phyloP scores from a whole-genome alignment of 2,797 vertebrate species.

The Trematomus bernacchii region DNA sequence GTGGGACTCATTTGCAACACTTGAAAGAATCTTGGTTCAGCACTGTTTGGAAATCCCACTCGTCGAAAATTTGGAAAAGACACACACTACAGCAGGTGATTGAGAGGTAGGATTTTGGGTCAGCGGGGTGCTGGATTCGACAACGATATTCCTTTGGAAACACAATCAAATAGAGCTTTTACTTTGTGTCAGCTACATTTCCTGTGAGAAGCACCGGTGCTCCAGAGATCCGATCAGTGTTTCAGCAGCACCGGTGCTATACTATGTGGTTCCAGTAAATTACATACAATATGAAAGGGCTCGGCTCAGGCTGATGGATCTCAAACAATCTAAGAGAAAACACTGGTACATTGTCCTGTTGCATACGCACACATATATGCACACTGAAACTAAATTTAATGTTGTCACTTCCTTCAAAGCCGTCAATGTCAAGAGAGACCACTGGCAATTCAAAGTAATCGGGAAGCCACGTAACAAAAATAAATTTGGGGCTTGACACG shows the following conservation, averaged over 20 bases:
- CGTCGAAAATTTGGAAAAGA: constrained; percentile 40
- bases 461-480: constrained; percentile 87
- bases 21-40: constrained; percentile 54
- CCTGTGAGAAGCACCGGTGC: constrained; percentile 54
- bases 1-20: constrained; percentile 30
- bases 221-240: constrained; percentile 68
- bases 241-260: constrained; percentile 51
- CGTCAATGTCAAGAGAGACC: constrained; percentile 87
- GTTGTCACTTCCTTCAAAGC: constrained; percentile 84
- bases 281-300: constrained; percentile 72
- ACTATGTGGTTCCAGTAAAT: constrained; percentile 68
- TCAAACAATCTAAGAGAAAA: constrained; percentile 77
- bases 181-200: constrained; percentile 68
- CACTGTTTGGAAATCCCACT: constrained; percentile 41
- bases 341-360: constrained; percentile 64
- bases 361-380: constrained; percentile 58
- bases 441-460: constrained; percentile 94
- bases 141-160: constrained; percentile 60
- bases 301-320: constrained; percentile 60
- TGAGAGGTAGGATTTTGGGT: constrained; percentile 58
- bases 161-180: constrained; percentile 63
- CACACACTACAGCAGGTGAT: constrained; percentile 38
- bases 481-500: constrained; percentile 91
- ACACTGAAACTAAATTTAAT: constrained; percentile 75
- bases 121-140: constrained; percentile 54